Conservation (phyloP, 2,888 invertebrate genomes). For the Autographa gamma region DNA sequence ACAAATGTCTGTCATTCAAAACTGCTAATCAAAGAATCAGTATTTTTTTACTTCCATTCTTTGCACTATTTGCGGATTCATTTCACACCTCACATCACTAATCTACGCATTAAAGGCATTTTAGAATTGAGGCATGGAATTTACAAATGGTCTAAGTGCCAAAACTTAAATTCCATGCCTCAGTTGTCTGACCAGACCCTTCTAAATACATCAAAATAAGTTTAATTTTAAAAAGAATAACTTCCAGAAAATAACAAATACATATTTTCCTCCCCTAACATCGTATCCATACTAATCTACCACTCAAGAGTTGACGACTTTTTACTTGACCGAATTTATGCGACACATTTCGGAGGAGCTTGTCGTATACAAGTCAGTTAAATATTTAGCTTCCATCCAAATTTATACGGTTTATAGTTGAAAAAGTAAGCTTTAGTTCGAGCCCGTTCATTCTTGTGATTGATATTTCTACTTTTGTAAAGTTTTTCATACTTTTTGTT, state of each 20-base stretch:
- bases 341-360: slow-evolving; percentile 85
- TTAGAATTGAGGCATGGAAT: too few species aligned
- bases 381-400: slow-evolving; percentile 83
- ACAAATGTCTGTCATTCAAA: too few species aligned
- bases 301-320: slow-evolving; percentile 79
- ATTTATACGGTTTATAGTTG: slow-evolving; percentile 82
- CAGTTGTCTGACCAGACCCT: too few species aligned
- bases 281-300: slow-evolving; percentile 63
- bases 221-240: not conserved
- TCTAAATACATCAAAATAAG: too few species aligned
- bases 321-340: slow-evolving; percentile 85
- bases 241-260: not conserved
- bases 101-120: too few species aligned
- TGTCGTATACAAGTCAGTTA: slow-evolving; percentile 84
- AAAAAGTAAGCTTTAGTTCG: slow-evolving; percentile 77
- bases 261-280: not conserved
- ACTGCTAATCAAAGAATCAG: too few species aligned
- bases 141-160: too few species aligned
- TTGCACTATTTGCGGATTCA: too few species aligned
- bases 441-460: slow-evolving; percentile 77
- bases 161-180: too few species aligned
- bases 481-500: slow-evolving; percentile 1
- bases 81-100: too few species aligned
- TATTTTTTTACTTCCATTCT: too few species aligned
- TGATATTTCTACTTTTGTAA: slow-evolving; percentile 67